Evolutionary conservation across 2,113 vertebrate species (phyloP).

Genomic region (Rousettus leschenaultii): DNA sequence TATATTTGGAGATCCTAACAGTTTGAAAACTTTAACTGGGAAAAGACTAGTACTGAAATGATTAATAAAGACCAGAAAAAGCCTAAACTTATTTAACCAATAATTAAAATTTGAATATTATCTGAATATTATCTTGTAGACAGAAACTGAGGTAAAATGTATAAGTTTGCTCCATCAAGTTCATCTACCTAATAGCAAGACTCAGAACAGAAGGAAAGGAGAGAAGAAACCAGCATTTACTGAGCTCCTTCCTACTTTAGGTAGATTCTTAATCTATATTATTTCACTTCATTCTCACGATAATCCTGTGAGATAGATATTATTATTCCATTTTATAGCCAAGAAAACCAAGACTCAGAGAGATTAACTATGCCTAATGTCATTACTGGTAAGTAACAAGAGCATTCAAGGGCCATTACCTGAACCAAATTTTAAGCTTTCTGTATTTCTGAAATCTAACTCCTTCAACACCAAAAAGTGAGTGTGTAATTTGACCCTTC

Average conservation of each 20-base stretch:
- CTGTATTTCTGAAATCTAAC: neutral
- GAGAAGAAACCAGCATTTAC: neutral
- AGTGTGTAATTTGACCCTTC: neutral
- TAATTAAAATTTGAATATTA: neutral
- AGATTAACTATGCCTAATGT: neutral
- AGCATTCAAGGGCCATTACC: neutral
- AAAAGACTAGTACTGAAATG: constrained; percentile 1
- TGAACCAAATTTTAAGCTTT: neutral
- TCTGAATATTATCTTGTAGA: neutral
- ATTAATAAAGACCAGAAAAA: constrained; percentile 19
- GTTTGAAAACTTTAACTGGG: neutral
- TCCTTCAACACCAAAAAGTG: neutral
- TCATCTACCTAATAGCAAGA: neutral
- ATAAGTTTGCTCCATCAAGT: neutral
- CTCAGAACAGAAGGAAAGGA: neutral
- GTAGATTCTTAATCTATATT: neutral
- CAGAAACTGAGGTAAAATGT: neutral
- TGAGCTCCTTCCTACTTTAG: neutral
- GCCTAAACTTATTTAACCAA: neutral
- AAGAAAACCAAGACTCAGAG: constrained; percentile 2
- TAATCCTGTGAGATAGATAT: neutral
- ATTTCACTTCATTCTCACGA: neutral
- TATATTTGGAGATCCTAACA: neutral
- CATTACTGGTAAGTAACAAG: neutral
- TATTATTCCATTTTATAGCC: neutral